Evolutionary conservation across 2,888 invertebrate genomes (phyloP).

Genomic region (Dryobota labecula): DNA sequence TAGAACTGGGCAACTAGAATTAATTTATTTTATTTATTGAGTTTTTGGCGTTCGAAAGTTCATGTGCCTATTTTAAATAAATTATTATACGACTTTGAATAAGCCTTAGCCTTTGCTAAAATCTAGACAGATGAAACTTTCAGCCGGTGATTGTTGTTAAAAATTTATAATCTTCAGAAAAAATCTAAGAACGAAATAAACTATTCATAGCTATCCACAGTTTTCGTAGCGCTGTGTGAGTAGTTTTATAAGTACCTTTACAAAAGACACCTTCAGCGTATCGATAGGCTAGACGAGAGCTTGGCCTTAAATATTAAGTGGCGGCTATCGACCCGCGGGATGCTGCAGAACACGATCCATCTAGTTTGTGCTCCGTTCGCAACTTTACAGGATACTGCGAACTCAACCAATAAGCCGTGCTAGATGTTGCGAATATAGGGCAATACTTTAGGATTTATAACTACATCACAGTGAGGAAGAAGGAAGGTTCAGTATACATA

Average conservation of each 20-base stretch:
- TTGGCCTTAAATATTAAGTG: constrained; percentile 34
- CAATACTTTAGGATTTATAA: background rate
- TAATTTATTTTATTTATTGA: no score
- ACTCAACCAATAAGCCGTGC: constrained; percentile 1
- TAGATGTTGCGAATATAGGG: constrained; percentile 1
- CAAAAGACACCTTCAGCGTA: constrained; percentile 13
- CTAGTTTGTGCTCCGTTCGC: constrained; percentile 12
- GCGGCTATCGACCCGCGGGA: constrained; percentile 21
- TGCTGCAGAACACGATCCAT: constrained; percentile 4
- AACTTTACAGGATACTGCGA: background rate
- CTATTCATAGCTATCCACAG: no score
- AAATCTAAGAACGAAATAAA: background rate
- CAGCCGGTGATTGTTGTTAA: background rate
- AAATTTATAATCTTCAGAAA: background rate
- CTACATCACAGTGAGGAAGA: background rate
- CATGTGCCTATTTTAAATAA: no score
- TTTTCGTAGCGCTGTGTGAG: background rate
- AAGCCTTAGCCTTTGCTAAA: background rate
- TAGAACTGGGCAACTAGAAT: no score
- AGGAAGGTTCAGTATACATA: background rate
- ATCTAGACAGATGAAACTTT: background rate
- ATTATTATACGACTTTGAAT: no score
- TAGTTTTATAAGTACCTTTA: constrained; percentile 1
- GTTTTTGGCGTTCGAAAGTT: no score
- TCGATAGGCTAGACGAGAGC: constrained; percentile 7